A percentile compares a stretch with the other conserved stretches of the same genome.
phyloP scores from a whole-genome alignment of 2,113 vertebrate genomes.

The Bostrychus sinensis region DNA sequence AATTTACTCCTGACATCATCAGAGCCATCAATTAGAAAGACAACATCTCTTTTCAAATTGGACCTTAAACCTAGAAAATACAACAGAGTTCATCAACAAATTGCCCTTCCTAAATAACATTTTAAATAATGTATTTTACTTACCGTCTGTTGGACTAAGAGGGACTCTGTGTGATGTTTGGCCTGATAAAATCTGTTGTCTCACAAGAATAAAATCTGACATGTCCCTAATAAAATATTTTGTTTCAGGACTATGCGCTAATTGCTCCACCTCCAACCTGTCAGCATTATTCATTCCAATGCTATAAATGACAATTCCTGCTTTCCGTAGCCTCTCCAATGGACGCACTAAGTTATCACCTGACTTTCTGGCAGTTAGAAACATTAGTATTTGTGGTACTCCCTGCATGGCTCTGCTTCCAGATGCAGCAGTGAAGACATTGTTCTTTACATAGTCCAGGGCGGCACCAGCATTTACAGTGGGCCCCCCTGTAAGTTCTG shows the following conservation, averaged over 20 bases:
- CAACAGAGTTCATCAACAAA: not conserved
- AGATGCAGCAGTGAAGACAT: conserved; percentile 60
- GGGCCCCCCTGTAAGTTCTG: conserved; percentile 67
- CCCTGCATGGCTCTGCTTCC: conserved; percentile 70
- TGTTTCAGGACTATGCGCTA: conserved; percentile 52
- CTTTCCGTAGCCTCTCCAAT: conserved; percentile 46
- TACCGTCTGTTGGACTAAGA: conserved; percentile 47
- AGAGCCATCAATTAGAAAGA: conserved; percentile 82
- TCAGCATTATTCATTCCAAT: conserved; percentile 63
- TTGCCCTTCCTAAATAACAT: no score
- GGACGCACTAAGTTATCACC: conserved; percentile 58
- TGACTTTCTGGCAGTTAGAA: conserved; percentile 70
- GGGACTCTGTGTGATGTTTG: conserved; percentile 44
- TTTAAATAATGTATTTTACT: conserved; percentile 36
- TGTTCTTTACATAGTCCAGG: conserved; percentile 67
- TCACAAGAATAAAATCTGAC: conserved; percentile 60
- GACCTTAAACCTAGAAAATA: conserved; percentile 58
- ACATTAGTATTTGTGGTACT: conserved; percentile 74
- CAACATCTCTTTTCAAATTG: conserved; percentile 70
- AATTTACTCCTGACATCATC: conserved; percentile 75
- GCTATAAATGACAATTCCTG: conserved; percentile 60
- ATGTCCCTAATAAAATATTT: conserved; percentile 53
- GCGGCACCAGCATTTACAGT: conserved; percentile 60
- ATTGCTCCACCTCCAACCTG: conserved; percentile 48
- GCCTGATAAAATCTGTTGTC: conserved; percentile 54